Evolutionary conservation across 2,113 vertebrate genomes (phyloP), one percentile per base, ranked within the genome.

Genomic region (Phrynocephalus versicolor): DNA sequence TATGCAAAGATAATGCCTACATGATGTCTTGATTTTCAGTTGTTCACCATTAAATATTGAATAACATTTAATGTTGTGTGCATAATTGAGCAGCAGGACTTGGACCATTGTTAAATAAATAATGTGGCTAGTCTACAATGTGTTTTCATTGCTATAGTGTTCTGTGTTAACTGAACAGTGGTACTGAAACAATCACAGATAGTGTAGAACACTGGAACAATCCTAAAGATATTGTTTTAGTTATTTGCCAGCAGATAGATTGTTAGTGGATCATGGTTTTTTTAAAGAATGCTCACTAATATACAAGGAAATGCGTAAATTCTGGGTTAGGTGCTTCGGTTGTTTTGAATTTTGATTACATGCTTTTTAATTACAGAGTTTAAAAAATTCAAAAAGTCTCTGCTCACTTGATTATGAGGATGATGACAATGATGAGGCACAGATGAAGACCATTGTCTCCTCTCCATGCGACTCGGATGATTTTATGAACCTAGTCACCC

Each of bases 331-430:
- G 45, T 51, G 35, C 57, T 33, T 7, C n/a, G 9, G 25, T 76
- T 76, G 3, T 14, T 76, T 55, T 76, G 6, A 58, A 72, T 39
- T 33, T 70, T 87, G 83, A 88, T 64, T 39, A 30, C 16, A 21
- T 41, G 75, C 82, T 69, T 91, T 91, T 93, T 83, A 23, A 67
- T 94, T 95, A 33, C 96, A 97, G 96, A 96, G 95, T 88, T 91
- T 97, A 89, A 97, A 96, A 91, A 96, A 95, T 90, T 96, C 96
- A 21, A 97, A 96, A 94, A 97, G 96, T 92, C 96, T 97, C 82
- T 96, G 96, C 86, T 96, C 96, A 33, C 96, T 97, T 23, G 94
- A 96, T 89, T 95, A 95, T 55, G 95, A 91, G 14, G 87, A 91
- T 3, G 91, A 96, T 0, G 96, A 92, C 0, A 92, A 95, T 2